Conservation (phyloP, 1,140 invertebrate species). For the Eurosta solidaginis region DNA sequence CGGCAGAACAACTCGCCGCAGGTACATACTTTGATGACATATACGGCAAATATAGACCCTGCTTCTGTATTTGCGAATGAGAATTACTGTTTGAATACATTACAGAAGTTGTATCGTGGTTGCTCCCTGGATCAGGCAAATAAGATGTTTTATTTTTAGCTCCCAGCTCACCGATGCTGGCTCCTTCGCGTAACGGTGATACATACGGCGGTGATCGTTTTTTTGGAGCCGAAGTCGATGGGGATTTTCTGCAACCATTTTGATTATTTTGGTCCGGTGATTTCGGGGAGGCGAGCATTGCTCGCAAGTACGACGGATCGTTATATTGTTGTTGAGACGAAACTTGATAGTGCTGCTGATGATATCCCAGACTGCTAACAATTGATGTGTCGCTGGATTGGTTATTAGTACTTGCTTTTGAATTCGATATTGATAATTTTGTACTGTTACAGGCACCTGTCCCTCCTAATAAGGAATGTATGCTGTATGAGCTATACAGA, state of each 20-base stretch:
- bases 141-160: conserved; percentile 31
- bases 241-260: conserved; percentile 46
- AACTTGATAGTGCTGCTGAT: conserved; percentile 45
- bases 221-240: conserved; percentile 47
- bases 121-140: neutral
- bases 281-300: conserved; percentile 48
- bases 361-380: conserved; percentile 29
- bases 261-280: conserved; percentile 49
- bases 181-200: conserved; percentile 42
- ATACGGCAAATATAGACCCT: conserved; percentile 48
- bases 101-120: neutral
- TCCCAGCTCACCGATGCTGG: conserved; percentile 18
- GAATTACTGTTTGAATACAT: neutral
- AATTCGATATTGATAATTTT: conserved; percentile 19
- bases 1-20: neutral
- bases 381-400: conserved; percentile 41
- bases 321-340: conserved; percentile 43
- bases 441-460: conserved; percentile 48
- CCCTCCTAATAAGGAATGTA: conserved; percentile 73
- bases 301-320: conserved; percentile 42
- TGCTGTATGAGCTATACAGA: conserved; percentile 72
- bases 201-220: conserved; percentile 54
- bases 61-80: neutral
- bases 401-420: conserved; percentile 33
- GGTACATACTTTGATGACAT: conserved; percentile 38